phyloP scores from a whole-genome alignment of 2,888 invertebrate species.

The Phymatocera aterrima region DNA sequence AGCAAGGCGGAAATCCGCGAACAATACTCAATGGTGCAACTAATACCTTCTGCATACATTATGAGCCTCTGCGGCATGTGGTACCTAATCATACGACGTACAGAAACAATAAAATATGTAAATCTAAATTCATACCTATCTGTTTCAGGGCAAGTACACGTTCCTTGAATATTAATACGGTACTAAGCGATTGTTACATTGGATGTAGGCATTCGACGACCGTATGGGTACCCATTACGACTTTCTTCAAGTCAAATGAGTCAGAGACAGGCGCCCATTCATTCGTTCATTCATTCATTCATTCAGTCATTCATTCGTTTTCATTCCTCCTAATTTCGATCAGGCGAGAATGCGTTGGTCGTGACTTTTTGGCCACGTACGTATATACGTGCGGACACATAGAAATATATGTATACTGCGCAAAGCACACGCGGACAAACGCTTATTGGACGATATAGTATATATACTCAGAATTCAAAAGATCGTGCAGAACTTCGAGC shows the following conservation, averaged over 20 bases:
- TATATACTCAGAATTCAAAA: constrained; percentile 18
- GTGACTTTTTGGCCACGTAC: constrained; percentile 62
- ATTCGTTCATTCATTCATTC: neutral
- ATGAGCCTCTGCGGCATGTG: neutral
- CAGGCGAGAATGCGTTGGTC: constrained; percentile 58
- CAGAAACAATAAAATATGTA: neutral
- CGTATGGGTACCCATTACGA: too few species aligned
- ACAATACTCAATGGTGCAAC: neutral
- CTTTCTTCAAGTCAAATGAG: neutral
- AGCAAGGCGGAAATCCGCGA: constrained; percentile 3
- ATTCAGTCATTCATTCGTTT: constrained; percentile 38
- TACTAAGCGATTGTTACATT: too few species aligned
- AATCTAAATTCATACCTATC: too few species aligned
- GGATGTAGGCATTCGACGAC: too few species aligned
- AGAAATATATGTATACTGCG: too few species aligned
- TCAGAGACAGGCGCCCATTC: neutral
- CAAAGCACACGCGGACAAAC: neutral
- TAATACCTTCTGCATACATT: too few species aligned
- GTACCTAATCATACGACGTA: neutral
- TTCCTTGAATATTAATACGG: constrained; percentile 54
- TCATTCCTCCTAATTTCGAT: constrained; percentile 66
- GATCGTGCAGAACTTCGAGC: constrained; percentile 9
- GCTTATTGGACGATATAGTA: neutral
- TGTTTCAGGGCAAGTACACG: constrained; percentile 33
- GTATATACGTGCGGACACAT: neutral